Conservation (phyloP, 2,797 vertebrate genomes). For the Halcyon smyrnensis region DNA sequence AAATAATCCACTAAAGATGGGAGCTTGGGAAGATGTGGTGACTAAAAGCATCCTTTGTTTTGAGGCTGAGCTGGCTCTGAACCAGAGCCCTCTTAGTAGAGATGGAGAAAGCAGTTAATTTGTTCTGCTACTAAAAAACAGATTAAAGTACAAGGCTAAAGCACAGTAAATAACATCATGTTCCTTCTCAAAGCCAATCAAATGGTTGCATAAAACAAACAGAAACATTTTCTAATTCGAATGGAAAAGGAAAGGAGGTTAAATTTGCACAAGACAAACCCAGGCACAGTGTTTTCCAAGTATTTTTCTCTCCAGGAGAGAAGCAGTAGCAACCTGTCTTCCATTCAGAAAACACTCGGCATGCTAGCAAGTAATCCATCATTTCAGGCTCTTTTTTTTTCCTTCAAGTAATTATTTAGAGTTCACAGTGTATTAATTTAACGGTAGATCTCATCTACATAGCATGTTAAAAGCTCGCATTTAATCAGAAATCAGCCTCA, state of each 20-base stretch:
- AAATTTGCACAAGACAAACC: neutral
- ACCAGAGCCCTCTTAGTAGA: slow-evolving; percentile 21
- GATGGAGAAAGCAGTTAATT: slow-evolving; percentile 50
- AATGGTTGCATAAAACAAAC: slow-evolving; percentile 29
- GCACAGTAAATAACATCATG: slow-evolving; percentile 42
- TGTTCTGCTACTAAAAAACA: slow-evolving; percentile 58
- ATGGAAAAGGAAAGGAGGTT: neutral
- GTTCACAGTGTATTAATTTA: slow-evolving; percentile 56
- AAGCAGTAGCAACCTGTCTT: neutral
- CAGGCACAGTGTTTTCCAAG: neutral
- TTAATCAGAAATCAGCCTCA: slow-evolving; percentile 28
- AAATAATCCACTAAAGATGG: neutral
- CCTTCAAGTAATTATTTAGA: slow-evolving; percentile 56
- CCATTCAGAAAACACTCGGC: neutral
- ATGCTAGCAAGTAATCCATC: neutral
- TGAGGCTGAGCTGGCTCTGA: slow-evolving; percentile 18
- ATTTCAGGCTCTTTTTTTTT: neutral
- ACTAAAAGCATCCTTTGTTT: slow-evolving; percentile 46
- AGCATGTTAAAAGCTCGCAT: neutral
- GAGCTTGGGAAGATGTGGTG: neutral
- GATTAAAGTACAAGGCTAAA: slow-evolving; percentile 55
- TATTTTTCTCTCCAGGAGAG: slow-evolving; percentile 24
- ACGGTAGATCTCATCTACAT: neutral
- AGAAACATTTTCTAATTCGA: slow-evolving; percentile 40
- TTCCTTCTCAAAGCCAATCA: slow-evolving; percentile 44